A percentile compares a stretch with the other conserved stretches of the same genome.
Conservation (phyloP, 2,797 vertebrate species). For the Astyanax mexicanus region DNA sequence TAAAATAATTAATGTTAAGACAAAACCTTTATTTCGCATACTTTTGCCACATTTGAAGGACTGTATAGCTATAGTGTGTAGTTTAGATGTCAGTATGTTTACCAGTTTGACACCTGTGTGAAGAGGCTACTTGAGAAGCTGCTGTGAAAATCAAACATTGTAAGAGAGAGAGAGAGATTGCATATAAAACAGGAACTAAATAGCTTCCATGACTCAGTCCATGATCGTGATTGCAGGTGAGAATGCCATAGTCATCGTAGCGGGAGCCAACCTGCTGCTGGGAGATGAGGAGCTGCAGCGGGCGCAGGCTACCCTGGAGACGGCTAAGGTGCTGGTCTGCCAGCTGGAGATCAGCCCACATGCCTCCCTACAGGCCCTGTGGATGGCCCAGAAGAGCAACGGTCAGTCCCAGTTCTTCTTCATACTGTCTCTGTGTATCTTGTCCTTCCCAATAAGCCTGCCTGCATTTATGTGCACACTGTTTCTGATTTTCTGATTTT, state of each 20-base stretch:
- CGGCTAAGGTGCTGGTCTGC: constrained; percentile 89
- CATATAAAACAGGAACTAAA: not conserved
- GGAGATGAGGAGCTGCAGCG: constrained; percentile 81
- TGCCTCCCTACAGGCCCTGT: constrained; percentile 86
- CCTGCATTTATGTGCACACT: not conserved
- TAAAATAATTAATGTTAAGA: no score
- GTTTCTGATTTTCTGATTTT: no score
- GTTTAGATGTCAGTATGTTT: no score
- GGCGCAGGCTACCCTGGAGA: constrained; percentile 78
- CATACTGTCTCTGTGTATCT: not conserved
- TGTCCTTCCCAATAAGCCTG: constrained; percentile 3
- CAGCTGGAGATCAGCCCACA: constrained; percentile 91
- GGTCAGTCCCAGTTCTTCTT: constrained; percentile 80
- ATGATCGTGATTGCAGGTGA: constrained; percentile 79
- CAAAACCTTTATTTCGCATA: no score
- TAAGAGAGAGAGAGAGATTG: no score
- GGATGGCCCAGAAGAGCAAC: constrained; percentile 83
- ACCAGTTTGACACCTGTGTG: not conserved
- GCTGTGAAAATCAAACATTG: not conserved
- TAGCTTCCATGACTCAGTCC: no score
- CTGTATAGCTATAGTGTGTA: no score
- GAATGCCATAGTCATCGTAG: constrained; percentile 95
- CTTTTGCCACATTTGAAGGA: no score
- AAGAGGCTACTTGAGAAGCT: not conserved
- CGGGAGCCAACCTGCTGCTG: constrained; percentile 93